Evolutionary conservation across 2,797 vertebrate species (phyloP).

Genomic region (Poeciliopsis gracilis): DNA sequence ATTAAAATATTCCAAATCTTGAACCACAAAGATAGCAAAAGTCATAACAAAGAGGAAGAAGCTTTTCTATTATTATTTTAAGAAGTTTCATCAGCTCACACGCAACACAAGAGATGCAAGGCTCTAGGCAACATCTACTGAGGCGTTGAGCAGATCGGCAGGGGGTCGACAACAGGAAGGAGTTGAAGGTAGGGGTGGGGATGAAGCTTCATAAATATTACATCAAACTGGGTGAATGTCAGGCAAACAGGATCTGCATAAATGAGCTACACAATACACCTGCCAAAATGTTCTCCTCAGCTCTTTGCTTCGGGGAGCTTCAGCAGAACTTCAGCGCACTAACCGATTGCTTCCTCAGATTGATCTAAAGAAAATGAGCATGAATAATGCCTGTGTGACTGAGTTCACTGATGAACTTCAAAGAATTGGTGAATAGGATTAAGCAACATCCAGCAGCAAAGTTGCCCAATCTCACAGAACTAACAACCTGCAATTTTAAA

Average conservation of each 20-base stretch:
- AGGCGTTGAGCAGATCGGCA: constrained; percentile 29
- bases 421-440: constrained; percentile 3
- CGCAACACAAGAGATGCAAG: constrained; percentile 47
- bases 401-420: constrained; percentile 32
- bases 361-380: constrained; percentile 21
- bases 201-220: constrained; percentile 74
- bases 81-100: constrained; percentile 44
- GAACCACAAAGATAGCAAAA: constrained; percentile 9
- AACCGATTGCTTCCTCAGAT: constrained; percentile 7
- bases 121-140: constrained; percentile 42
- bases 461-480: not conserved
- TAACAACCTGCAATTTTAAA: not conserved
- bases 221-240: constrained; percentile 67
- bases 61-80: constrained; percentile 34
- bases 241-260: constrained; percentile 62
- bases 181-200: constrained; percentile 27
- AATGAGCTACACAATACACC: constrained; percentile 60
- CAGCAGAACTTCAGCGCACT: not conserved
- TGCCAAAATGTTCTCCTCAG: constrained; percentile 23
- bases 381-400: not conserved
- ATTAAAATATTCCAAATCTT: constrained; percentile 11
- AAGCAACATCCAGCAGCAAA: not conserved
- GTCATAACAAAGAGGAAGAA: constrained; percentile 26
- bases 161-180: constrained; percentile 38
- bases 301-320: constrained; percentile 6